Conservation (phyloP, 2,113 vertebrate species). For the Mohoua ochrocephala region DNA sequence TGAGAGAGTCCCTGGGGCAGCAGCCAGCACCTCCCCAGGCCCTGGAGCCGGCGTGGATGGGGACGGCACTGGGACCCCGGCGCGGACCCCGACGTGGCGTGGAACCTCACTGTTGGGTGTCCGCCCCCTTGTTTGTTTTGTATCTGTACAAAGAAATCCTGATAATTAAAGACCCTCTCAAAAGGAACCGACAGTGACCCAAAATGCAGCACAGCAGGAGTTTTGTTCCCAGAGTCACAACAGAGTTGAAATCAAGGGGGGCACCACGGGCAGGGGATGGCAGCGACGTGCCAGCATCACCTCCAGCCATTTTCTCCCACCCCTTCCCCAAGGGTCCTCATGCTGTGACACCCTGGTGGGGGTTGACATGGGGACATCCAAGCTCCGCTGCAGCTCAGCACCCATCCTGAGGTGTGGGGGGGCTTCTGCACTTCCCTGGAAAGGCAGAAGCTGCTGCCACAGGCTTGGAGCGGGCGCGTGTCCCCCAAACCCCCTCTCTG, state of each 20-base stretch:
- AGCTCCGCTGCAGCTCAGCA: neutral
- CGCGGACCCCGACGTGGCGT: fast-evolving
- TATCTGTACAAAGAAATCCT: slow-evolving; percentile 26
- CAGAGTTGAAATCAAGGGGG: neutral
- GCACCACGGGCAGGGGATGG: fast-evolving
- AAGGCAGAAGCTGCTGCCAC: neutral
- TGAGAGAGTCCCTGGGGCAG: neutral
- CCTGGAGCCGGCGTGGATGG: neutral
- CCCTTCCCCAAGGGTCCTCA: neutral
- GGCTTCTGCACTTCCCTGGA: neutral
- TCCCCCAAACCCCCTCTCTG: fast-evolving
- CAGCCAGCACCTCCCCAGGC: neutral
- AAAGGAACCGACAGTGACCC: neutral
- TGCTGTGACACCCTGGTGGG: neutral
- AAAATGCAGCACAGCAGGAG: neutral
- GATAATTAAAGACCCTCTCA: neutral
- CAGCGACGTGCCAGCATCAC: fast-evolving
- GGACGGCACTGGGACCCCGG: neutral
- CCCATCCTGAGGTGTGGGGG: fast-evolving
- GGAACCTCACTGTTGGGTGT: neutral
- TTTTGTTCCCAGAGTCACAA: neutral
- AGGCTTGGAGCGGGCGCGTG: fast-evolving
- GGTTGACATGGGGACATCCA: neutral
- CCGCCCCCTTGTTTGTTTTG: neutral
- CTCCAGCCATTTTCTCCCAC: neutral